phyloP scores from a whole-genome alignment of 1,140 invertebrate species.

The Panagrolaimus sp. region DNA sequence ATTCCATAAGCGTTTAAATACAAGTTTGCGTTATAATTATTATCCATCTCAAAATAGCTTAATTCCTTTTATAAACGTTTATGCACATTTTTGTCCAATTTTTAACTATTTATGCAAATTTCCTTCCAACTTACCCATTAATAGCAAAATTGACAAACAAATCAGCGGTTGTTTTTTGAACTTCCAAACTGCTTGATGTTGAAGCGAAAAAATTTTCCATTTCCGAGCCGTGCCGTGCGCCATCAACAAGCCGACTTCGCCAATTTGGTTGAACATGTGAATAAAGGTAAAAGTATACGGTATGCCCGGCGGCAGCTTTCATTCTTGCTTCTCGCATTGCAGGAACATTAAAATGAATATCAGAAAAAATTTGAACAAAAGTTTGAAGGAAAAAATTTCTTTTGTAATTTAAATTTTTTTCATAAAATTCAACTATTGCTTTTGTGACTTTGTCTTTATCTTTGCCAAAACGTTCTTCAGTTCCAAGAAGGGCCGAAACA shows the following conservation, averaged over 20 bases:
- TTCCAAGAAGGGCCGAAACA: background rate
- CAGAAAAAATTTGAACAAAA: background rate
- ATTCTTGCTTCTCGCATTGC: background rate
- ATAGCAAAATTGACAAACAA: background rate
- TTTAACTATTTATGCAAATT: background rate
- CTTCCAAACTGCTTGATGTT: background rate
- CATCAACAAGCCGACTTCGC: background rate
- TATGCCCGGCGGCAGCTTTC: background rate
- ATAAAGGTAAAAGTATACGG: background rate
- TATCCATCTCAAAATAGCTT: background rate
- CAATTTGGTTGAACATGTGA: background rate
- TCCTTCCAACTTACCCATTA: no score
- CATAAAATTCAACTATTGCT: background rate
- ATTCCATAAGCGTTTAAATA: background rate
- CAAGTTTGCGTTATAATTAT: background rate
- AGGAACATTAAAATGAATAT: constrained; percentile 5
- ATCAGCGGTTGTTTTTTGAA: background rate
- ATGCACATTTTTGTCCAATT: no score
- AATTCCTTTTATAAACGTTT: background rate
- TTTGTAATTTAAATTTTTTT: background rate
- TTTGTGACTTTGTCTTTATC: background rate
- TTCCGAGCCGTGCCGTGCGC: background rate
- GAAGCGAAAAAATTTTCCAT: background rate
- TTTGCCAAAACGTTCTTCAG: background rate
- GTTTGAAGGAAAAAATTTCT: background rate